Conservation (phyloP, 2,113 vertebrate species). For the Leuciscus idus region DNA sequence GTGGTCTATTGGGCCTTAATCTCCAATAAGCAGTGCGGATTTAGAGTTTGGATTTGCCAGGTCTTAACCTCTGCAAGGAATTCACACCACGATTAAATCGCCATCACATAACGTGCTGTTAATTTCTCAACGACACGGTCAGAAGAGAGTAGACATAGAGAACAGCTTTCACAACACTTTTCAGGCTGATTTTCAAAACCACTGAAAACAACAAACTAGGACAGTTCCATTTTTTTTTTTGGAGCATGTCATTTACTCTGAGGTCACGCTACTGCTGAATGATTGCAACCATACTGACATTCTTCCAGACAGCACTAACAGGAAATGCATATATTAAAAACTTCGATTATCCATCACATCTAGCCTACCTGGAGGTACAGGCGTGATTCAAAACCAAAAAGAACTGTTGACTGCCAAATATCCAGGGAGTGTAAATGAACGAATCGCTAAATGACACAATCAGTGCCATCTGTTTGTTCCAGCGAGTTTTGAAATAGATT, state of each 20-base stretch:
- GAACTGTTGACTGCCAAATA: neutral
- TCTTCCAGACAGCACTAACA: neutral
- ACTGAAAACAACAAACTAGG: neutral
- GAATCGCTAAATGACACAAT: neutral
- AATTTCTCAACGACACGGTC: neutral
- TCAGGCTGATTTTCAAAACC: neutral
- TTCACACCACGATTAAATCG: conserved; percentile 33
- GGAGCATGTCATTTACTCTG: neutral
- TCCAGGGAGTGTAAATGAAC: neutral
- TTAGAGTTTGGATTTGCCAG: conserved; percentile 21
- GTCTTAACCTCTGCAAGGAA: conserved; percentile 39
- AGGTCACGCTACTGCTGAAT: neutral
- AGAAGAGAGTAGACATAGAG: neutral
- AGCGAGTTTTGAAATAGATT: neutral
- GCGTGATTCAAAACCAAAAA: neutral
- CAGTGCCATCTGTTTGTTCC: neutral
- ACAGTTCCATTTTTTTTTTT: neutral
- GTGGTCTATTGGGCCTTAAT: conserved; percentile 4
- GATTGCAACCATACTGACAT: neutral
- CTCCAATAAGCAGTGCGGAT: conserved; percentile 15
- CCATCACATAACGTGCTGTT: neutral
- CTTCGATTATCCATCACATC: neutral
- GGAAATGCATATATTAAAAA: neutral
- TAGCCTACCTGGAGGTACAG: conserved; percentile 11
- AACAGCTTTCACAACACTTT: neutral